Base-by-base conservation (phyloP, 1,140 invertebrate genomes). In the Drosophila kurseongensis region DNA sequence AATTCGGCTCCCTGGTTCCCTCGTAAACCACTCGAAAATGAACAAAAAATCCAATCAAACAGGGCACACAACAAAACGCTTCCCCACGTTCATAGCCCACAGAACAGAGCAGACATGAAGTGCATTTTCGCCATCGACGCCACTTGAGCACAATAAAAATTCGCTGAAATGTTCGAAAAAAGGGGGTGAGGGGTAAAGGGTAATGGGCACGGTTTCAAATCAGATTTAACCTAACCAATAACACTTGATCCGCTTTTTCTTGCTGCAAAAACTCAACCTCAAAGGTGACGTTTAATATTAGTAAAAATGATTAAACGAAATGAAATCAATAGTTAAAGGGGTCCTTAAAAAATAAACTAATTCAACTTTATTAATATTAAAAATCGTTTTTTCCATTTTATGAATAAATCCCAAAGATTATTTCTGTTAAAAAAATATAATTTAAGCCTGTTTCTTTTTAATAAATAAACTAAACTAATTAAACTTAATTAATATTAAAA, bases 101-200 rank as follows among this genome's bases (percentile, higher is more conserved):
- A 32, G 27, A 51, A 42, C 41, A 32, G 47, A 23, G n/a, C 42
- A 59, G 62, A 60, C 48, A 71, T 54, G 13, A 74, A 55, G 69
- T 61, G 41, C 50, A 66, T 58, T 56, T 61, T 32, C 18, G 14
- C 47, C 45, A 50, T 41, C 29, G 48, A 59, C 54, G 51, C 59
- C 78, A 81, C 78, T 81, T 72, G 50, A 82, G 59, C 47, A 68
- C 61, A 80, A 85, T 80, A 66, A 61, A 76, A 85, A 61, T 42
- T 42, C 59, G 61, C 41, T 59, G 45, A 68, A 66, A 54, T 32
- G 23, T 27, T 9, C 12, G 13, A 40, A 74, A 73, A 75, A 75
- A 38, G 45, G 18, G 45, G 10, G n/a, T 18, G 18, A 18, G 18
- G 18, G 18, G n/a, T 7, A 16, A 38, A 1, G 50, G 18, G n/a